A percentile compares a stretch with the other conserved stretches of the same genome.
Conservation (phyloP, 2,113 vertebrate genomes). For the Thryonomys swinderianus region DNA sequence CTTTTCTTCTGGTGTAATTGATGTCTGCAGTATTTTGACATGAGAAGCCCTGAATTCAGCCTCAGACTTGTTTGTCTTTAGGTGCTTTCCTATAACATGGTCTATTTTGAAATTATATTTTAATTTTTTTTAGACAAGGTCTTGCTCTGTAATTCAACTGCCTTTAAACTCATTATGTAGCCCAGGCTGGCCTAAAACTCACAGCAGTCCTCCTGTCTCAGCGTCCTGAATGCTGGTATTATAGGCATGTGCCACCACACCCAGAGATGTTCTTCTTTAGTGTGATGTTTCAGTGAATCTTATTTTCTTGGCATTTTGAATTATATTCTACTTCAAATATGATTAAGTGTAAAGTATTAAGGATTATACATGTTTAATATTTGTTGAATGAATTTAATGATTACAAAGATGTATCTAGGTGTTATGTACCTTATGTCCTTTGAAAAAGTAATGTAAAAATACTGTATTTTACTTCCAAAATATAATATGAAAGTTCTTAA, state of each 20-base stretch:
- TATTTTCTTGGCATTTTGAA: conserved; percentile 53
- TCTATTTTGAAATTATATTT: conserved; percentile 37
- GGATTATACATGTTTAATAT: not conserved
- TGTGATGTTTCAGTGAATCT: conserved; percentile 13
- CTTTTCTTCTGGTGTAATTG: conserved; percentile 68
- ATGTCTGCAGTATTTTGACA: conserved; percentile 57
- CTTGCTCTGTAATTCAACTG: too few species aligned
- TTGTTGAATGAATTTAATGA: conserved; percentile 46
- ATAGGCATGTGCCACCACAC: too few species aligned
- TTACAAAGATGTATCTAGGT: not conserved
- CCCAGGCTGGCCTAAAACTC: too few species aligned
- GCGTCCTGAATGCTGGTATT: too few species aligned
- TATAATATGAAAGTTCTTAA: conserved; percentile 48
- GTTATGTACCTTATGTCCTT: not conserved
- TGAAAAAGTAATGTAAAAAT: conserved; percentile 29
- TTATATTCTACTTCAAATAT: not conserved
- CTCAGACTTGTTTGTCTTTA: not conserved
- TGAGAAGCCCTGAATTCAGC: not conserved
- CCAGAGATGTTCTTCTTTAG: not conserved
- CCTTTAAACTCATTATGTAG: too few species aligned
- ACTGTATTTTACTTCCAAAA: not conserved
- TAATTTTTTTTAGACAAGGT: not conserved
- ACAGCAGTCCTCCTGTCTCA: too few species aligned
- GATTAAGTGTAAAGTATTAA: not conserved
- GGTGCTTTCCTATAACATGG: conserved; percentile 2